Conservation (phyloP, 1,140 invertebrate species). For the Drosophila hydei region DNA sequence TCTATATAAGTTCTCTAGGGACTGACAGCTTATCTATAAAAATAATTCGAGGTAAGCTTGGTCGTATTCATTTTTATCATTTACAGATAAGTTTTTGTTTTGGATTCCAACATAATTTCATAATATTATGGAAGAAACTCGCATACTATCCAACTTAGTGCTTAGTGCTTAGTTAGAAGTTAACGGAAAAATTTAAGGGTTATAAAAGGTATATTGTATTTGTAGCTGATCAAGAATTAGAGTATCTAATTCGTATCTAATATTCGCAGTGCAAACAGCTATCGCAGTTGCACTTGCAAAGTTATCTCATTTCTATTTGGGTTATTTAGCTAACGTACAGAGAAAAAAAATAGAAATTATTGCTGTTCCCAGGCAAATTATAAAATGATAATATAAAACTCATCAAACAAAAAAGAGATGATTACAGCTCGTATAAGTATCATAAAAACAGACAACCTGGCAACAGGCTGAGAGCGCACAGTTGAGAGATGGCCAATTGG, state of each 20-base stretch:
- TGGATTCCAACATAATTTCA: conserved; percentile 2
- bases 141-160: not conserved
- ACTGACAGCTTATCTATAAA: not conserved
- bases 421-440: conserved; percentile 1
- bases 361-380: conserved; percentile 27
- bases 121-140: not conserved
- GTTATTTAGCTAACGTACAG: not conserved
- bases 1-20: not conserved
- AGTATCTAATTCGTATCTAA: not conserved
- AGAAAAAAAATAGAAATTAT: conserved; percentile 20
- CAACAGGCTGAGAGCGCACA: conserved; percentile 8
- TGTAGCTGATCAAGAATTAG: no score
- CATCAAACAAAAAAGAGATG: conserved; percentile 24
- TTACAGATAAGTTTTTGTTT: not conserved
- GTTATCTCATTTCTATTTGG: conserved; percentile 16
- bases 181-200: no score
- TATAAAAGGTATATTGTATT: not conserved
- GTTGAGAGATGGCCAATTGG: conserved; percentile 1
- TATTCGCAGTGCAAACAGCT: not conserved
- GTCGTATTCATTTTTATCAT: no score
- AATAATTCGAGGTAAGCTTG: not conserved
- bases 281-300: not conserved
- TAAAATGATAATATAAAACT: conserved; percentile 30
- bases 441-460: conserved; percentile 10
- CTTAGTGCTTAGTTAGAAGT: no score